Evolutionary conservation across 2,797 vertebrate genomes (phyloP).

Genomic region (Thunnus albacares): DNA sequence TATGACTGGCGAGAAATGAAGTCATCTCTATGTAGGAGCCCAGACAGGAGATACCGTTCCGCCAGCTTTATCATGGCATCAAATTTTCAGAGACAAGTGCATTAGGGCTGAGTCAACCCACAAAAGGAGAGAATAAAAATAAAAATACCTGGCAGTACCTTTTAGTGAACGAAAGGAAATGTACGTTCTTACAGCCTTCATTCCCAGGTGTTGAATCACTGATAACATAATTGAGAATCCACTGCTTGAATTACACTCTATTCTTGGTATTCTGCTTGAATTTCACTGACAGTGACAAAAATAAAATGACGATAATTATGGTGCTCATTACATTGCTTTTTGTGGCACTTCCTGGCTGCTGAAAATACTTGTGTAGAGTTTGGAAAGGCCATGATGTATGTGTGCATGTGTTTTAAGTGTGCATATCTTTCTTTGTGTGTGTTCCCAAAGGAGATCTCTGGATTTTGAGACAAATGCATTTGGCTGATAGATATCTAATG

Average conservation of each 20-base stretch:
- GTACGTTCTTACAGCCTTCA: constrained; percentile 16
- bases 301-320: constrained; percentile 36
- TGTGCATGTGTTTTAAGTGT: neutral
- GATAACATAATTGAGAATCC: constrained; percentile 32
- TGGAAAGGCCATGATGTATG: neutral
- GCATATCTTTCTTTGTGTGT: neutral
- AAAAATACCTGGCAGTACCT: constrained; percentile 40
- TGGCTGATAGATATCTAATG: constrained; percentile 33
- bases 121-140: neutral
- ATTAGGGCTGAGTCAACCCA: constrained; percentile 37
- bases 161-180: constrained; percentile 20
- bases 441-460: constrained; percentile 2
- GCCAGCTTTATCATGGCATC: constrained; percentile 37
- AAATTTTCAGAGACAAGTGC: constrained; percentile 23
- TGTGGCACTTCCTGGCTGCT: neutral
- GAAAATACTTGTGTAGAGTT: constrained; percentile 4
- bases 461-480: constrained; percentile 23
- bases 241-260: constrained; percentile 17
- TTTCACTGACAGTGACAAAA: constrained; percentile 27
- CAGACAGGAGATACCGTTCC: constrained; percentile 16
- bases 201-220: constrained; percentile 41
- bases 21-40: constrained; percentile 34
- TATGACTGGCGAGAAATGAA: constrained; percentile 44
- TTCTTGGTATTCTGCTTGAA: constrained; percentile 18
- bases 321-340: constrained; percentile 7